Base-by-base conservation (phyloP, 30 jellyfish, hydroid and myxozoan genomes). In the Phacellophora camtschatica region DNA sequence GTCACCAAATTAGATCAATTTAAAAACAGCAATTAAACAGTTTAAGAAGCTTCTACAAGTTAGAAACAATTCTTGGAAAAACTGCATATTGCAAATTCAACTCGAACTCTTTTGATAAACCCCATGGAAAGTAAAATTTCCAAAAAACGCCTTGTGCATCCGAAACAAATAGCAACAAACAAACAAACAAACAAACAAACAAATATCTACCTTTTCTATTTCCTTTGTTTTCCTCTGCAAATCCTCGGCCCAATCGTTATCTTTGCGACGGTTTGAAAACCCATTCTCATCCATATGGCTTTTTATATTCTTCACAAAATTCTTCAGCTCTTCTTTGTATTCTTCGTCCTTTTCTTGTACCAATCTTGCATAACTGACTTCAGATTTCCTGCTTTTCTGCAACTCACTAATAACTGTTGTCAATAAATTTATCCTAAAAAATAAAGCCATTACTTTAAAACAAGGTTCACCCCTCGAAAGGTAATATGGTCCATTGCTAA, bases 331-430 rank as follows among this genome's bases (percentile, higher is more conserved):
- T 20, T 62, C 71, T 80, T 80, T 80, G 61, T 80, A 80, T 50
- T 80, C 91, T 2, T 80, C 84, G 49, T 80, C 91, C 48, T 80
- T 80, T 36, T 80, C 84, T 65, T 80, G 84, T n/a, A 80, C 18
- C 33, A 80, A 19, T 53, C 62, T 58, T 13, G 62, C 49, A 12
- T 63, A 80, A n/a, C 45, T 65, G 2, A 53, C 37, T 18, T 68
- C 71, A n/a, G 22, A 2, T 23, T 45, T 53, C 27, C 54, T 56
- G 13, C 33, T 59, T 55, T 80, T 49, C 43, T 80, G 65, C 91
- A 80, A 31, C 50, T 80, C 91, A 19, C 16, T 53, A 53, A 80
- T 84, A 0, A 32, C 51, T 19, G 84, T 1, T 50, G 65, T 71
- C 13, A 80, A 63, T 0, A 68, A 0, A 15, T 65, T 59, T 7